Evolutionary conservation across 2,113 vertebrate species (phyloP).

Genomic region (Poeciliopsis retropinna): DNA sequence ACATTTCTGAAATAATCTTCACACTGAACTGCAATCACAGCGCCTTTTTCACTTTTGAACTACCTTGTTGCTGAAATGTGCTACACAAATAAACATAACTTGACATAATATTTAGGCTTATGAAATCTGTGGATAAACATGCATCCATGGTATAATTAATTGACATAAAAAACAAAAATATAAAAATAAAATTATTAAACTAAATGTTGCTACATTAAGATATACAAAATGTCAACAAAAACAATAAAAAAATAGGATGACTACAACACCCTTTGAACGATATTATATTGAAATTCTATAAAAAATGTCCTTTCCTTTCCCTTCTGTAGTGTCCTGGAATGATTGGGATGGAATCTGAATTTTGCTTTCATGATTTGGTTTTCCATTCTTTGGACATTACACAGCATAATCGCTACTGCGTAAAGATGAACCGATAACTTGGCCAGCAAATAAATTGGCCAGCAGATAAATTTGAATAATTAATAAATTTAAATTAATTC

Average conservation of each 20-base stretch:
- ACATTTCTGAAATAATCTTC: not conserved
- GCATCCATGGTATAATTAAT: not conserved
- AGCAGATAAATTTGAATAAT: no score
- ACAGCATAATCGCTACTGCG: no score
- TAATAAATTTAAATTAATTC: no score
- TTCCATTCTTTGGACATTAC: no score
- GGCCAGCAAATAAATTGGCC: no score
- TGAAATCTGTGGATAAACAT: not conserved
- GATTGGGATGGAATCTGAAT: no score
- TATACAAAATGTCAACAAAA: not conserved
- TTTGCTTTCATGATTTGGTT: no score
- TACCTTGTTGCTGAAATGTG: no score
- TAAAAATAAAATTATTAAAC: no score
- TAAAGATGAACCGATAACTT: no score
- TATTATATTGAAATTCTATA: not conserved
- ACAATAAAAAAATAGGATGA: not conserved
- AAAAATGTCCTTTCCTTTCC: not conserved
- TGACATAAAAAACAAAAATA: not conserved
- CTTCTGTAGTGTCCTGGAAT: no score
- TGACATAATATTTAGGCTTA: not conserved
- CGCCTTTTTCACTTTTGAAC: not conserved
- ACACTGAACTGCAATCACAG: not conserved
- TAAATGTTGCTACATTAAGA: not conserved
- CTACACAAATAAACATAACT: no score
- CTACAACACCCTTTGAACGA: not conserved